A percentile compares a stretch with the other conserved stretches of the same genome.
Evolutionary conservation across 2,113 vertebrate genomes (phyloP).

Genomic region (Halcyon malimbica): DNA sequence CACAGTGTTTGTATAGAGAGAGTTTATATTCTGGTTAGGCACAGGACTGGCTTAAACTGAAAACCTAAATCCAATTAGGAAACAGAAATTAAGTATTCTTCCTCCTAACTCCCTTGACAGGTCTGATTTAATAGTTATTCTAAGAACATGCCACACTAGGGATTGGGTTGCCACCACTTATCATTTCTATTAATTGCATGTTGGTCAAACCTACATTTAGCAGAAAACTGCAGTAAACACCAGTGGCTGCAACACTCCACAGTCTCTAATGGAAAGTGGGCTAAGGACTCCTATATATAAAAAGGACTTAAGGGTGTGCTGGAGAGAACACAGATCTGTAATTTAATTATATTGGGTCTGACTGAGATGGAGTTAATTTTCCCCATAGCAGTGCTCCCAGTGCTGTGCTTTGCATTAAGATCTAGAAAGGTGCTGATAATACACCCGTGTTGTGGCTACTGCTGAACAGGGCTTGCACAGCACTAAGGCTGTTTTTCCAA

Average conservation of each 20-base stretch:
- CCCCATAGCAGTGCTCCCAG: no score
- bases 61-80: conserved; percentile 13
- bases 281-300: neutral
- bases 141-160: neutral
- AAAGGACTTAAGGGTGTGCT: neutral
- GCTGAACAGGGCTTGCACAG: no score
- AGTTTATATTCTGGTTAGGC: neutral
- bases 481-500: no score
- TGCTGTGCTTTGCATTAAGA: no score
- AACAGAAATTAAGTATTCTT: conserved; percentile 19
- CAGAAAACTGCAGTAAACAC: neutral
- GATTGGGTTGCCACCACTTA: neutral
- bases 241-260: neutral
- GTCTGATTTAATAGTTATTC: conserved; percentile 14
- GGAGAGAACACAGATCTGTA: neutral
- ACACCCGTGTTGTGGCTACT: no score
- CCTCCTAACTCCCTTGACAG: neutral
- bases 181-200: neutral
- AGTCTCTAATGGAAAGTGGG: neutral
- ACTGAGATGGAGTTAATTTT: no score
- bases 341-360: neutral
- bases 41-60: neutral
- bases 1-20: neutral
- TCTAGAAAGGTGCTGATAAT: no score
- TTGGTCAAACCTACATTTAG: neutral